phyloP scores from a whole-genome alignment of 2,888 invertebrate genomes.

The Caenorhabditis wallacei region DNA sequence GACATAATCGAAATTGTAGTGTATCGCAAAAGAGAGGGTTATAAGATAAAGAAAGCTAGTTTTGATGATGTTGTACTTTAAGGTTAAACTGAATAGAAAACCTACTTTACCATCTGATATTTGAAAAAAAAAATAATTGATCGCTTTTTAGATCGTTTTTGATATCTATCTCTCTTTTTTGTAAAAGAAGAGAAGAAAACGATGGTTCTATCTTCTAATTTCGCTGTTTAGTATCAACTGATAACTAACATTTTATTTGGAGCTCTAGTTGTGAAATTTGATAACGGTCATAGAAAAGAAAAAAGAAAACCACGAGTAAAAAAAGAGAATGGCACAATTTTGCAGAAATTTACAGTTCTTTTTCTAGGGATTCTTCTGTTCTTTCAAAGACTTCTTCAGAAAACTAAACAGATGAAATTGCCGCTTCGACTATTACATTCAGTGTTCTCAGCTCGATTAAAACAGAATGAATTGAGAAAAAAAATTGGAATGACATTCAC shows the following conservation, averaged over 20 bases:
- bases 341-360: background rate
- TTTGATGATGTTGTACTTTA: background rate
- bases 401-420: too few relatives aligned
- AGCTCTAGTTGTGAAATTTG: background rate
- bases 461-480: too few relatives aligned
- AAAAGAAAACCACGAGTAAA: background rate
- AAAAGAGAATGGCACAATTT: background rate
- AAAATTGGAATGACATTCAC: too few relatives aligned
- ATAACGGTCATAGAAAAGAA: background rate
- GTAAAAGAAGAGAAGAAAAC: background rate
- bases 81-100: constrained; percentile 1
- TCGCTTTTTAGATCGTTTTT: background rate
- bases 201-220: background rate
- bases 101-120: background rate
- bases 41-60: background rate
- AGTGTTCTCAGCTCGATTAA: too few relatives aligned
- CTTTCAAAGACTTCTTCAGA: too few relatives aligned
- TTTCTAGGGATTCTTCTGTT: too few relatives aligned
- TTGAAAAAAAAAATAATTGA: background rate
- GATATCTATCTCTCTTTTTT: background rate
- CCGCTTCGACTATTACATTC: too few relatives aligned
- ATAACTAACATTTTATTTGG: background rate
- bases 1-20: constrained; percentile 7
- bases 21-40: background rate
- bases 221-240: too few relatives aligned